Evolutionary conservation across 2,113 vertebrate species (phyloP).

Genomic region (Pseudopodoces humilis): DNA sequence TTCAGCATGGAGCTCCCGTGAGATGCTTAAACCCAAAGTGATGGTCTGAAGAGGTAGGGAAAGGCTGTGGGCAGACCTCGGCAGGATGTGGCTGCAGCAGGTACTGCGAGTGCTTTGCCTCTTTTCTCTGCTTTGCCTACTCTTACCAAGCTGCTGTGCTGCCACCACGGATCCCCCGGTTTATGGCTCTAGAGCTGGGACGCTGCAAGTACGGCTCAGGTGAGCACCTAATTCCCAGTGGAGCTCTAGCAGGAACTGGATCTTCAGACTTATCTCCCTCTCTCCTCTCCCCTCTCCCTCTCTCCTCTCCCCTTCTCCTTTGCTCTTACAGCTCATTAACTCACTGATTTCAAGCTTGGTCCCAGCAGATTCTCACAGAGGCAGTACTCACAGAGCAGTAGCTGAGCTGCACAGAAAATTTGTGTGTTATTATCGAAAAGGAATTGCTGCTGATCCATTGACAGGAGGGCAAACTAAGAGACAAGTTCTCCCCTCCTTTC

Average conservation of each 20-base stretch:
- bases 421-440: conserved; percentile 25
- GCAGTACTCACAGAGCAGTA: neutral
- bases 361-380: conserved; percentile 37
- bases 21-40: neutral
- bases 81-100: neutral
- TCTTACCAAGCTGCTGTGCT: neutral
- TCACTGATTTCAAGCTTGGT: conserved; percentile 40
- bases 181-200: neutral
- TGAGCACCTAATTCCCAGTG: fast-evolving
- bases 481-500: neutral
- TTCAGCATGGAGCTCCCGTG: neutral
- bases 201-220: neutral
- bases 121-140: neutral
- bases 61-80: neutral
- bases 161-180: fast-evolving
- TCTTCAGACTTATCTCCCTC: neutral
- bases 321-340: conserved; percentile 34
- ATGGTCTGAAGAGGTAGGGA: neutral
- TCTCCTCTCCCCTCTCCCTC: neutral
- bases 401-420: conserved; percentile 9
- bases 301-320: neutral
- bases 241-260: neutral
- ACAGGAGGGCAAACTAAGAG: conserved; percentile 25
- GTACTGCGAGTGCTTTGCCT: neutral
- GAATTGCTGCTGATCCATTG: conserved; percentile 35